Conservation (phyloP, 1,140 invertebrate genomes). For the Leptinotarsa texana region DNA sequence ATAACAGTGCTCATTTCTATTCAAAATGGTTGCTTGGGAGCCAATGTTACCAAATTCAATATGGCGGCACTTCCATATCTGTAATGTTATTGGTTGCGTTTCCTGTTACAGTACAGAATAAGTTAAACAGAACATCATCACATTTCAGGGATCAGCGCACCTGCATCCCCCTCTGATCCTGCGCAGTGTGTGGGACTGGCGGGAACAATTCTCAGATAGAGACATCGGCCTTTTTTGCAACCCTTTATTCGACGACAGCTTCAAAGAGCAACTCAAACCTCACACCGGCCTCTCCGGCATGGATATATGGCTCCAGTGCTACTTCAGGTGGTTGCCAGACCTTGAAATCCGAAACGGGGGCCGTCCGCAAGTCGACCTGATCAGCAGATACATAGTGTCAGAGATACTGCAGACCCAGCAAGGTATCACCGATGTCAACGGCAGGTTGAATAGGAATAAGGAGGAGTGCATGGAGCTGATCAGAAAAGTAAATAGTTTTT, state of each 20-base stretch:
- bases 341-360: conserved; percentile 81
- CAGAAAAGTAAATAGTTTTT: conserved; percentile 58
- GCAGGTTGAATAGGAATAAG: conserved; percentile 44
- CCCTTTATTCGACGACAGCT: conserved; percentile 66
- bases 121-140: not conserved
- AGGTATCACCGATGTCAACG: conserved; percentile 47
- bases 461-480: conserved; percentile 49
- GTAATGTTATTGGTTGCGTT: too few relatives aligned
- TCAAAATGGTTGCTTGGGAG: not conserved
- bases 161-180: conserved; percentile 60
- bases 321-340: conserved; percentile 83
- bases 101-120: conserved; percentile 1
- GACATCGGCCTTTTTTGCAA: conserved; percentile 80
- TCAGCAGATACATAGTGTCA: conserved; percentile 60
- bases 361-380: conserved; percentile 67
- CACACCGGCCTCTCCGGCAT: conserved; percentile 62
- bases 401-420: conserved; percentile 62
- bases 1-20: not conserved
- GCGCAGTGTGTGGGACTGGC: conserved; percentile 83
- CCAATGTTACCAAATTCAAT: too few relatives aligned
- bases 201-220: conserved; percentile 76
- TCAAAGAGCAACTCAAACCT: conserved; percentile 56
- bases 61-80: too few relatives aligned
- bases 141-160: conserved; percentile 32
- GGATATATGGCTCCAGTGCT: conserved; percentile 87